These are phyloP conservation scores for Sthenelais limicola DNA, from an alignment of 2,888 invertebrate genomes.

Conservation along the genomic window DNA sequence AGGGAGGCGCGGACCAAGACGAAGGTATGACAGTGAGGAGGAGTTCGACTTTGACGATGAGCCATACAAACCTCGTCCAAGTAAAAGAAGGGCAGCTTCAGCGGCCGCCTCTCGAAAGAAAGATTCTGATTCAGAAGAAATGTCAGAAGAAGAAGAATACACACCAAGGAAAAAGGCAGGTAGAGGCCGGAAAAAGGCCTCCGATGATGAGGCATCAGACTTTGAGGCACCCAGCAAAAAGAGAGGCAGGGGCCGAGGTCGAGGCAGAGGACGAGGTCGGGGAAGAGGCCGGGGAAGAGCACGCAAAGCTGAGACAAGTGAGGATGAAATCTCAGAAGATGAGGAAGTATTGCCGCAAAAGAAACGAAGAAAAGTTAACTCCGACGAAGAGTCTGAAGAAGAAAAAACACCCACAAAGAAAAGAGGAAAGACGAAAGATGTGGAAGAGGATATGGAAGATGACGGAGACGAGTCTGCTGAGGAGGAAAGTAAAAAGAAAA, in stretches of 20 bases:
- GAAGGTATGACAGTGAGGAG: constrained; percentile 56
- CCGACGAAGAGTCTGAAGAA: constrained; percentile 43
- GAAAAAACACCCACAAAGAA: constrained; percentile 43
- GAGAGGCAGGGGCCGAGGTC: neutral
- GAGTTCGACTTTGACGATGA: constrained; percentile 56
- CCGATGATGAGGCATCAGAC: constrained; percentile 1
- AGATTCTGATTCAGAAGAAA: constrained; percentile 45
- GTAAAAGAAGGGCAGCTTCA: constrained; percentile 57
- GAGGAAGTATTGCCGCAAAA: constrained; percentile 13
- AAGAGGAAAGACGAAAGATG: constrained; percentile 40
- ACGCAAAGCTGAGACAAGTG: constrained; percentile 38
- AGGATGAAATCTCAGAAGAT: constrained; percentile 17
- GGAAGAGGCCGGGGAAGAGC: constrained; percentile 25
- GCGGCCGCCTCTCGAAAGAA: constrained; percentile 42
- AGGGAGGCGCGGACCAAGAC: constrained; percentile 28
- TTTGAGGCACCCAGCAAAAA: constrained; percentile 6
- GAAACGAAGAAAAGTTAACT: constrained; percentile 39
- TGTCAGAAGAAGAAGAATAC: constrained; percentile 38
- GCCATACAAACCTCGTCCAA: constrained; percentile 60
- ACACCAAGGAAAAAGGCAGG: neutral
- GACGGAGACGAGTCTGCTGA: constrained; percentile 34
- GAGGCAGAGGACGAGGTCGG: constrained; percentile 15
- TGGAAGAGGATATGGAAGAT: constrained; percentile 22
- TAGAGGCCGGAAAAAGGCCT: constrained; percentile 7
- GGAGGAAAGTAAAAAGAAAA: constrained; percentile 38